Conservation (phyloP, 2,888 invertebrate species). For the Dicranocentrus wangi region DNA sequence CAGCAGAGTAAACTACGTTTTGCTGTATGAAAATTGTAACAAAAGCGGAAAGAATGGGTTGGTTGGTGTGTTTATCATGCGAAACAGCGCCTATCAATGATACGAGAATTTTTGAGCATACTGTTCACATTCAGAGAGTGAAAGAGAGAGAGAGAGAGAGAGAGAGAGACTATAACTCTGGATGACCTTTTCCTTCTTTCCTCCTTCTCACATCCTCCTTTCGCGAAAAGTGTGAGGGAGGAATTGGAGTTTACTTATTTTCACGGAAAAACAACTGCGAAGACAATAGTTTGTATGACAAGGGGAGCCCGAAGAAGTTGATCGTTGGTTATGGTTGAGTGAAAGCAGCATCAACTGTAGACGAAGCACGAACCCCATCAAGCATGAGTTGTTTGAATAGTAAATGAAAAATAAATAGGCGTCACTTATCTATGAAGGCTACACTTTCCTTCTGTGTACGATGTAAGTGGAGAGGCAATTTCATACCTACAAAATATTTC, state of each 20-base stretch:
- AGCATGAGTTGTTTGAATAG: constrained; percentile 20
- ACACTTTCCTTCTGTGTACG: background rate
- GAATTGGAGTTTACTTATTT: constrained; percentile 5
- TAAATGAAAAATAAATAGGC: constrained; percentile 32
- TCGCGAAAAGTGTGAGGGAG: background rate
- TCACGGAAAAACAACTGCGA: constrained; percentile 14
- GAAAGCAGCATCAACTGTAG: constrained; percentile 22
- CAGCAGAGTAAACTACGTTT: too few species aligned
- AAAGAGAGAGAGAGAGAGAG: too few species aligned
- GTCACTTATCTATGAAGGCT: constrained; percentile 4
- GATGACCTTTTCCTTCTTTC: constrained; percentile 7
- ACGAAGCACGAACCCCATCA: constrained; percentile 26
- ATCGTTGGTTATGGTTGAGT: constrained; percentile 6
- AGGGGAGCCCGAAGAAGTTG: constrained; percentile 27
- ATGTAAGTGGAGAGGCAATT: background rate
- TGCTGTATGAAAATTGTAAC: too few species aligned
- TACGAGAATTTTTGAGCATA: too few species aligned
- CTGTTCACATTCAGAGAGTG: too few species aligned
- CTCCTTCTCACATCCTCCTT: background rate
- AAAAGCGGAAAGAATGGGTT: too few species aligned
- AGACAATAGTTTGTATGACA: constrained; percentile 25
- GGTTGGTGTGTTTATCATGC: too few species aligned
- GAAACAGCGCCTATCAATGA: too few species aligned
- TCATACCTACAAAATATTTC: constrained; percentile 10
- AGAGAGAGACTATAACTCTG: too few species aligned